Conservation (phyloP, 2,113 vertebrate species). For the Glareola pratincola region DNA sequence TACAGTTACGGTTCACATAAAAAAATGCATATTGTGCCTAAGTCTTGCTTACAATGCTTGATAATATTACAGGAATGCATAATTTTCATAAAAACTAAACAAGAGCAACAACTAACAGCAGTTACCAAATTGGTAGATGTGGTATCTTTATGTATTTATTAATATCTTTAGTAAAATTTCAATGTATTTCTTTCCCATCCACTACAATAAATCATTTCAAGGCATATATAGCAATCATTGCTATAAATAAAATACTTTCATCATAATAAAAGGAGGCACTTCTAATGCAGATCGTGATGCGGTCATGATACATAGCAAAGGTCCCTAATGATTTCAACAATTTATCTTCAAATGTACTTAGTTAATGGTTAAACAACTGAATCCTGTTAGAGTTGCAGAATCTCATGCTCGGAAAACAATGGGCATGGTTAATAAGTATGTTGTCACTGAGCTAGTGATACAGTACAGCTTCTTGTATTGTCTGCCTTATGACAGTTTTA, state of each 20-base stretch:
- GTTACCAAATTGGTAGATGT: not conserved
- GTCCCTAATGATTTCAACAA: slow-evolving; percentile 1
- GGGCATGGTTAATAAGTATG: slow-evolving; percentile 18
- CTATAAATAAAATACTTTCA: slow-evolving; percentile 33
- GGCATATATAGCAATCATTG: slow-evolving; percentile 36
- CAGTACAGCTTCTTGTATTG: slow-evolving; percentile 49
- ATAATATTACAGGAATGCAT: not conserved
- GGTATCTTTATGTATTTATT: not conserved
- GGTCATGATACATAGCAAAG: not conserved
- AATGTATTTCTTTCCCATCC: not conserved
- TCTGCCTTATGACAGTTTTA: slow-evolving; percentile 60
- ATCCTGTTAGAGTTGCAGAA: not conserved
- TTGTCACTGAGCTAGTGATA: slow-evolving; percentile 18
- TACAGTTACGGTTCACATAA: not conserved
- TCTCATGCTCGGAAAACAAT: slow-evolving; percentile 52
- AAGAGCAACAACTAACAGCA: not conserved
- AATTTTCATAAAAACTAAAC: not conserved
- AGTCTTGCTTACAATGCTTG: not conserved
- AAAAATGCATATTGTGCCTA: not conserved
- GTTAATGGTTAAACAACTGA: slow-evolving; percentile 11
- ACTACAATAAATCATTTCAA: slow-evolving; percentile 39
- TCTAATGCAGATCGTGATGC: not conserved
- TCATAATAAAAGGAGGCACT: not conserved
- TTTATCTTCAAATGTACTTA: not conserved
- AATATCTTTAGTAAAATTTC: slow-evolving; percentile 9